Evolutionary conservation across 92 coral and sea anemone species (phyloP).

Genomic region (Bergia sp.): DNA sequence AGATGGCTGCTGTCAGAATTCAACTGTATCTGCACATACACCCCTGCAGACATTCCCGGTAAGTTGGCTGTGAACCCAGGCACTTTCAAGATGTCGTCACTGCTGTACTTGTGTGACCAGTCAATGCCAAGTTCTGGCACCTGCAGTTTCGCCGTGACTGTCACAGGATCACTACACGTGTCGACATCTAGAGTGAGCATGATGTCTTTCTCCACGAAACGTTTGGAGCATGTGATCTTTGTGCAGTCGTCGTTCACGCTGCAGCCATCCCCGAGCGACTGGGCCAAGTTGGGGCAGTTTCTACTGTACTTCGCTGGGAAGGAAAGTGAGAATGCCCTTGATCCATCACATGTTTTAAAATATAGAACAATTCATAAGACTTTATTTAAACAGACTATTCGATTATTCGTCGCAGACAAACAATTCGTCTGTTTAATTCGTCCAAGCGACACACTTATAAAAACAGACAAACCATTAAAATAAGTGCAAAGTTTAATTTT

Average conservation of each 20-base stretch:
- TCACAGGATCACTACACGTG: constrained; percentile 58
- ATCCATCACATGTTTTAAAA: too few species aligned
- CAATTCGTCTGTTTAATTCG: too few species aligned
- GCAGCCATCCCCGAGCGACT: constrained; percentile 53
- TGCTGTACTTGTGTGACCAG: constrained; percentile 63
- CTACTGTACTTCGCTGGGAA: neutral
- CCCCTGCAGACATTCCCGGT: constrained; percentile 38
- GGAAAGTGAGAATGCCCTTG: neutral
- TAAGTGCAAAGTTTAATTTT: too few species aligned
- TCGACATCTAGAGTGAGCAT: constrained; percentile 43
- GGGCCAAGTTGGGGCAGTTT: constrained; percentile 41
- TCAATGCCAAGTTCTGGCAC: constrained; percentile 54
- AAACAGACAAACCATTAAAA: too few species aligned
- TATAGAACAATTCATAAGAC: too few species aligned
- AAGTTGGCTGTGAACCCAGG: constrained; percentile 54
- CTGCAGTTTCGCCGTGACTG: constrained; percentile 55
- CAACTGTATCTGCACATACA: constrained; percentile 43
- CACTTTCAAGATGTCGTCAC: constrained; percentile 50
- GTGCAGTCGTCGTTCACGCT: constrained; percentile 53
- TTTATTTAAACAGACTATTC: too few species aligned
- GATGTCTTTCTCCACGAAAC: constrained; percentile 44
- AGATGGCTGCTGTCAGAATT: constrained; percentile 16
- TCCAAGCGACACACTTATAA: too few species aligned
- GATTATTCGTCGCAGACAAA: too few species aligned
- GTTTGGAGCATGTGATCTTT: constrained; percentile 53